phyloP scores from a whole-genome alignment of 2,888 invertebrate species.

The Eilema griseolum region DNA sequence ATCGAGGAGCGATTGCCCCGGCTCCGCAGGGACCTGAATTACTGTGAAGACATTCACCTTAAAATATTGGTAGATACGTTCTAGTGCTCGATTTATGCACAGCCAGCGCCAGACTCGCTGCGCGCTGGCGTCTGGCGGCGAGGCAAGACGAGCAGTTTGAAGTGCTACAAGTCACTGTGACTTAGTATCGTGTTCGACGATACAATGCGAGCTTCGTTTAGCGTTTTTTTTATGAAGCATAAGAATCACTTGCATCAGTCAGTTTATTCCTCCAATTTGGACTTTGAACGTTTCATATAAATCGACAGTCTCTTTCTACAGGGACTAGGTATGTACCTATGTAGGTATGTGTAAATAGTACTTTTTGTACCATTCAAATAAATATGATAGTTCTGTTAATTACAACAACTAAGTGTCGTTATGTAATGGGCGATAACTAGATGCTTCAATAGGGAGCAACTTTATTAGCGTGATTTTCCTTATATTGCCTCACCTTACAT shows the following conservation, averaged over 20 bases:
- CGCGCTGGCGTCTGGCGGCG: neutral
- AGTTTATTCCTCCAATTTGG: neutral
- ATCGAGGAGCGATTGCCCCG: slow-evolving; percentile 53
- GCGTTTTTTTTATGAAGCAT: neutral
- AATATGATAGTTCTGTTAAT: no score
- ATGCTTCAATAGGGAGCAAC: no score
- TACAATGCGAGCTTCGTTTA: neutral
- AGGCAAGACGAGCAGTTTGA: neutral
- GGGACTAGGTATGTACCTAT: no score
- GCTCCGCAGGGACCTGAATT: slow-evolving; percentile 51
- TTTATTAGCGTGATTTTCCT: no score
- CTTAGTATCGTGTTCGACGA: neutral
- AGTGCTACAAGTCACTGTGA: slow-evolving; percentile 9
- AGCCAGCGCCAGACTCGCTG: neutral
- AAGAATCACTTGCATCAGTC: neutral
- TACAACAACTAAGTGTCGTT: no score
- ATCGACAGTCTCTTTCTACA: no score
- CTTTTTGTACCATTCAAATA: no score
- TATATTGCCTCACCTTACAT: no score
- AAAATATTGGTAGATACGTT: slow-evolving; percentile 52
- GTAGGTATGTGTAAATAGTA: no score
- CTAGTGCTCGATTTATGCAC: slow-evolving; percentile 33
- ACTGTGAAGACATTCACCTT: slow-evolving; percentile 55
- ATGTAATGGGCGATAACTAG: no score
- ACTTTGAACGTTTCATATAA: no score